Conservation (phyloP, 2,888 invertebrate genomes). For the Cephus spinipes region DNA sequence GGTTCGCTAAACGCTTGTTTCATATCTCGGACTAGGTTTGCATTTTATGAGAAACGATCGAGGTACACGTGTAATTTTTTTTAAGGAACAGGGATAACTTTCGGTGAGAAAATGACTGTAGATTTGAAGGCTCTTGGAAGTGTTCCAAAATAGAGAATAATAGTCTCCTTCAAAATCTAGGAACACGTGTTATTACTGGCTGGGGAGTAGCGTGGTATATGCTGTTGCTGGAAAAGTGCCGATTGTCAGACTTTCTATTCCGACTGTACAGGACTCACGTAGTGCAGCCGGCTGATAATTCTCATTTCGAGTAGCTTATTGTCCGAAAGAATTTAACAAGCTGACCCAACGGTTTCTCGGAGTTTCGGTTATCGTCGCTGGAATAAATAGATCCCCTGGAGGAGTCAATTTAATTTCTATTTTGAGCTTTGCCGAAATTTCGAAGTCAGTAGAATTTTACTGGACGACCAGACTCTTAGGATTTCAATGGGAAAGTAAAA, state of each 20-base stretch:
- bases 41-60: neutral
- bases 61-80: neutral
- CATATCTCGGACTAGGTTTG: neutral
- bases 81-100: neutral
- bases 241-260: neutral
- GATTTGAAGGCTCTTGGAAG: neutral
- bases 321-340: slow-evolving; percentile 21
- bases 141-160: neutral
- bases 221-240: neutral
- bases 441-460: neutral
- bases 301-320: slow-evolving; percentile 11
- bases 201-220: neutral
- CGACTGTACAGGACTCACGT: neutral
- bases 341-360: neutral
- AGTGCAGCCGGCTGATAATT: neutral
- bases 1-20: neutral
- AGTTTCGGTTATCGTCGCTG: neutral
- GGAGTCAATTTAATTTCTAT: neutral
- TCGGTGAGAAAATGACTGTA: neutral
- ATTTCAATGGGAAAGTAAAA: neutral
- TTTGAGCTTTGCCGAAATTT: neutral
- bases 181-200: neutral
- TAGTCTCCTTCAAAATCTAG: neutral
- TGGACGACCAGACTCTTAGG: neutral
- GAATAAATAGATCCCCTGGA: neutral